Evolutionary conservation across 2,797 vertebrate genomes (phyloP), one percentile per base, ranked within the genome.

Genomic region (Myotis pilosus): DNA sequence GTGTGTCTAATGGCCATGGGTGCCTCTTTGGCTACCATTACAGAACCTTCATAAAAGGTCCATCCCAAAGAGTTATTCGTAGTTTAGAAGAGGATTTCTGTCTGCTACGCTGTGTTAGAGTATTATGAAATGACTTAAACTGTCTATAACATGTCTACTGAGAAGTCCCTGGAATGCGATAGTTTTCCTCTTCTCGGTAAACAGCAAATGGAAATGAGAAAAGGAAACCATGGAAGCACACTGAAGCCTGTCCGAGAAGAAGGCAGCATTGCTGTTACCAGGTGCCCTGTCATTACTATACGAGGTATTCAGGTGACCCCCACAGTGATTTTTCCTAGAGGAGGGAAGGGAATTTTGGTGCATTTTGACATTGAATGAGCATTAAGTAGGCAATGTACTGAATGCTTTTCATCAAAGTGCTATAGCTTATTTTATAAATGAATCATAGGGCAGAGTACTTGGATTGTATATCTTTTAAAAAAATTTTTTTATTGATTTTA

Each of bases 51-150:
- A n/a, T 75, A 47, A 92, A 94, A 95, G 16, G 36, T 57, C 68
- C 85, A 84, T 87, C 36, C 44, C 66, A 30, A 69, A 84, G 93
- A 83, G 28, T 60, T 80, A 80, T 69, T 86, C 36, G 12, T 81
- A 41, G 51, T 93, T 95, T 68, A 60, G 36, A 95, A 82, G 95
- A 83, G 23, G 12, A 38, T 68, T 94, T 64, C 36, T 66, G 78
- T 62, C 84, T 92, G 66, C 60, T 51, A 33, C 87, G 17, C 15
- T 81, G 23, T 89, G 38, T 57, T 57, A 51, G 64, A 36, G 64
- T 64, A 23, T 23, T 89, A 82, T 25, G 51, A 95, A 95, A 71
- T 80, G 86, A 71, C 36, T 89, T 64, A 80, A 89, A 53, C 7
- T 68, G 25, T 55, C 92, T 68, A 33, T 79, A 49, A 49, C 5